phyloP scores from a whole-genome alignment of 2,888 invertebrate genomes.

The Diaperis boleti region DNA sequence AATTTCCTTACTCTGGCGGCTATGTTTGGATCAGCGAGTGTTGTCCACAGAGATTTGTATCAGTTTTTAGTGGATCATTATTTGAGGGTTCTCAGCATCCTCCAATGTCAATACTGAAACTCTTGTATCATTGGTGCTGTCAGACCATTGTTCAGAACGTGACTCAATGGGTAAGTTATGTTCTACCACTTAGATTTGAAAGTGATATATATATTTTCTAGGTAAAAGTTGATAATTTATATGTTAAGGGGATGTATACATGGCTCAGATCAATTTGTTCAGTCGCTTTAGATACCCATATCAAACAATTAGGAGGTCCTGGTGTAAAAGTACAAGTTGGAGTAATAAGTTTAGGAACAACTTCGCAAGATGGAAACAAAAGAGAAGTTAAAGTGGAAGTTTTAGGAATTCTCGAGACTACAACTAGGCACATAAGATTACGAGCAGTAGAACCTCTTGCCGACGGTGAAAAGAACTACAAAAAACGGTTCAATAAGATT shows the following conservation, averaged over 20 bases:
- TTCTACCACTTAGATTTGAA: no score
- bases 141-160: conserved; percentile 92
- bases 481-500: conserved; percentile 84
- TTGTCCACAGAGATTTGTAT: conserved; percentile 86
- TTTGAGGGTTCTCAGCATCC: conserved; percentile 89
- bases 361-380: conserved; percentile 77
- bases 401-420: conserved; percentile 83
- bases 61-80: conserved; percentile 88
- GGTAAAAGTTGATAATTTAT: conserved; percentile 77
- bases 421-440: conserved; percentile 79
- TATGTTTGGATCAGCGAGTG: conserved; percentile 94
- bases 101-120: conserved; percentile 83
- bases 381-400: conserved; percentile 88
- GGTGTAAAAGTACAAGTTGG: conserved; percentile 81
- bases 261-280: conserved; percentile 83
- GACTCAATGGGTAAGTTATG: conserved; percentile 87
- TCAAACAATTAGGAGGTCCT: conserved; percentile 79
- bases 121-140: conserved; percentile 92
- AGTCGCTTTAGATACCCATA: conserved; percentile 82
- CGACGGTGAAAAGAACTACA: conserved; percentile 83
- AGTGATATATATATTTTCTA: no score
- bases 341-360: conserved; percentile 89
- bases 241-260: conserved; percentile 77
- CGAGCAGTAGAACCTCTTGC: conserved; percentile 86
- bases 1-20: conserved; percentile 89